A percentile compares a stretch with the other conserved stretches of the same genome.
Conservation (phyloP, 2,797 vertebrate genomes). For the Valencia hispanica region DNA sequence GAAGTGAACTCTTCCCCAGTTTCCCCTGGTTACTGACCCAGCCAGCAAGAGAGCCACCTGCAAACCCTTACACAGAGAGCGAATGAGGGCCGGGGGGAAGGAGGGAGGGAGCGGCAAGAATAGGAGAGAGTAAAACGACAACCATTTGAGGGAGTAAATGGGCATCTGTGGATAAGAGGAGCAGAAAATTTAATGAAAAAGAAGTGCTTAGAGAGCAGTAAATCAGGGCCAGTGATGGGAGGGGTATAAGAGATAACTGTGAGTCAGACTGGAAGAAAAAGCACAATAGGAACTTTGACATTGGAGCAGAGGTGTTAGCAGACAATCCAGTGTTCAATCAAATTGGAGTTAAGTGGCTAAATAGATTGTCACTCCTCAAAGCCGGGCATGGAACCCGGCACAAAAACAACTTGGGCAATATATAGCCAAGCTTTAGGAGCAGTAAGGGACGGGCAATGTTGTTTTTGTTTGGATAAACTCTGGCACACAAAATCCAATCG, state of each 20-base stretch:
- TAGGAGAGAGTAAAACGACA: slow-evolving; percentile 35
- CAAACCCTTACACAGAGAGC: slow-evolving; percentile 68
- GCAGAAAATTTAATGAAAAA: slow-evolving; percentile 21
- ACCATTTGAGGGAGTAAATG: slow-evolving; percentile 51
- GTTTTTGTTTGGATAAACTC: slow-evolving; percentile 51
- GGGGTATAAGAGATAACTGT: slow-evolving; percentile 8
- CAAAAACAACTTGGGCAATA: slow-evolving; percentile 46
- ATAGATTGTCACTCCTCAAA: slow-evolving; percentile 42
- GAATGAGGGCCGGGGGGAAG: slow-evolving; percentile 31
- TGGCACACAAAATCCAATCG: slow-evolving; percentile 35
- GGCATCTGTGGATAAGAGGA: slow-evolving; percentile 57
- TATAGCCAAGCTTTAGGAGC: slow-evolving; percentile 42
- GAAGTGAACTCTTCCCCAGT: slow-evolving; percentile 81
- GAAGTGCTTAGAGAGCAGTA: neutral
- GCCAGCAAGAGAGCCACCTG: slow-evolving; percentile 76
- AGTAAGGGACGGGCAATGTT: slow-evolving; percentile 24
- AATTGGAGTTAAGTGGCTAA: slow-evolving; percentile 42
- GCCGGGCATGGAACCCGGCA: slow-evolving; percentile 44
- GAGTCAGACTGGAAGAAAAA: slow-evolving; percentile 5
- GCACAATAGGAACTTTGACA: slow-evolving; percentile 4
- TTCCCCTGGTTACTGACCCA: slow-evolving; percentile 78
- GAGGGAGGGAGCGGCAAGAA: slow-evolving; percentile 39
- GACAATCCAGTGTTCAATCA: slow-evolving; percentile 48
- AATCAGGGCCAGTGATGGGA: slow-evolving; percentile 26
- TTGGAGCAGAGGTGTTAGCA: slow-evolving; percentile 48